A percentile compares a stretch with the other conserved stretches of the same genome.
These are phyloP conservation scores for Dufourea novaeangliae DNA, from an alignment of 1,140 invertebrate species.

Conservation along the genomic window DNA sequence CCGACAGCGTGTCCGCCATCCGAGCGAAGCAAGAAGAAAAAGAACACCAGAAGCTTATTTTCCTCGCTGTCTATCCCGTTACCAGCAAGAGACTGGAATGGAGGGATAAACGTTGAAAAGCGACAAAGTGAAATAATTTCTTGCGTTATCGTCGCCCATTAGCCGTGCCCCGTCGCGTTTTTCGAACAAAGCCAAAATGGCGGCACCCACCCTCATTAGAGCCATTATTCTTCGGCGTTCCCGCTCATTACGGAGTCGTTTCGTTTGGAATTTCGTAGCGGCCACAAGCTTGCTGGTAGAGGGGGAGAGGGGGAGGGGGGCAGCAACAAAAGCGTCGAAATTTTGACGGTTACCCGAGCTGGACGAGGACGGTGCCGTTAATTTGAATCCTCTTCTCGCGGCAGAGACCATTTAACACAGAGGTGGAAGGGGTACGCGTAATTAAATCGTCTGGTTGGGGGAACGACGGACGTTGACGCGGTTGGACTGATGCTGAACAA, in stretches of 20 bases:
- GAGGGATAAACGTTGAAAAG: not conserved
- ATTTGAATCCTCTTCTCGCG: not conserved
- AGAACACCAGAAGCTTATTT: no score
- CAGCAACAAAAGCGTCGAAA: conserved; percentile 11
- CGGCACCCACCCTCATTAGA: conserved; percentile 22
- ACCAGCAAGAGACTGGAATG: not conserved
- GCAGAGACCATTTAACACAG: not conserved
- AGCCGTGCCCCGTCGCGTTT: conserved; percentile 19
- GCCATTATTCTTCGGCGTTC: conserved; percentile 37
- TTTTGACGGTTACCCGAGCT: no score
- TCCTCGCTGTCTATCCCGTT: no score
- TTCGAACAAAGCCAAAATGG: conserved; percentile 37
- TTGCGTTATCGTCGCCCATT: conserved; percentile 32
- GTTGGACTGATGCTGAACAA: no score
- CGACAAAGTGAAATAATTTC: conserved; percentile 32
- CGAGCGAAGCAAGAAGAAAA: no score
- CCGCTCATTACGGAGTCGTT: conserved; percentile 41
- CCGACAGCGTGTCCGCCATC: no score
- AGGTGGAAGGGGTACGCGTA: not conserved
- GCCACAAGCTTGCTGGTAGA: not conserved
- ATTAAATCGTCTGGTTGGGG: conserved; percentile 9
- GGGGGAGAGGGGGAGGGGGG: no score
- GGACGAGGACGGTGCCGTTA: not conserved
- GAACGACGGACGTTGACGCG: not conserved
- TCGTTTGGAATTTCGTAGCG: conserved; percentile 15